Base-by-base conservation (phyloP, 2,888 invertebrate genomes). In the Timema podura region DNA sequence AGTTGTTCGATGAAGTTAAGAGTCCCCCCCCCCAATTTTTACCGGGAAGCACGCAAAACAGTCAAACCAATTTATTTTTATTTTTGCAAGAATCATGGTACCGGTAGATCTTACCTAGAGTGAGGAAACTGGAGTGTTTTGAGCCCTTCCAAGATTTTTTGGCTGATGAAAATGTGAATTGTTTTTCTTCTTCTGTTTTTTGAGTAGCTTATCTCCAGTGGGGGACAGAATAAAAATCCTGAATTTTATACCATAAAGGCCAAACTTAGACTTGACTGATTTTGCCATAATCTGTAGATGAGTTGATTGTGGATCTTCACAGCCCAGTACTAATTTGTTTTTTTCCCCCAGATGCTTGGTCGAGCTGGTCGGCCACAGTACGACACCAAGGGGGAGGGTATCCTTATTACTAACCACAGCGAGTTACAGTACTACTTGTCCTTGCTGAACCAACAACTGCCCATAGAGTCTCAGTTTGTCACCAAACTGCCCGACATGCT, bases 401-500 rank as follows among this genome's bases (percentile, higher is more conserved):
- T 99, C 77, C 86, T 99, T 49, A 97, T 99, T 68, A 99, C 99
- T 0, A 98, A 99, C 81, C 98, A 99, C 83, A 95, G 95, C 73
- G 99, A 99, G 82, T 87, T 99, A 9, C 98, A 98, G 78, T 99
- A 97, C 82, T 99, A 99, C 82, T 84, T 99, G 44, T 98, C 98
- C 0, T 85, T 99, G 15, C 86, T 99, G 74, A 99, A 99, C 83
- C 98, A 99, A 80, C 99, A 99, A 80, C 83, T 99, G 74, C 99
- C 99, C 0, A 96, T 99, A 68, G 99, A 99, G 82, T 96, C 96
- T 0, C 99, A 99, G 83, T 85, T 99, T 77, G 87, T 99, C 44
- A 86, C 91, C 68, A 96, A 95, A 80, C 83, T 99, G 78, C 92
- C 98, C 0, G 99, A 99, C 80, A 95, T 97, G 90, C 83, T 99